Percentiles rank a stretch among this genome's conserved stretches.
phyloP scores from a whole-genome alignment of 2,888 invertebrate genomes.

The Lomographa bimaculata region DNA sequence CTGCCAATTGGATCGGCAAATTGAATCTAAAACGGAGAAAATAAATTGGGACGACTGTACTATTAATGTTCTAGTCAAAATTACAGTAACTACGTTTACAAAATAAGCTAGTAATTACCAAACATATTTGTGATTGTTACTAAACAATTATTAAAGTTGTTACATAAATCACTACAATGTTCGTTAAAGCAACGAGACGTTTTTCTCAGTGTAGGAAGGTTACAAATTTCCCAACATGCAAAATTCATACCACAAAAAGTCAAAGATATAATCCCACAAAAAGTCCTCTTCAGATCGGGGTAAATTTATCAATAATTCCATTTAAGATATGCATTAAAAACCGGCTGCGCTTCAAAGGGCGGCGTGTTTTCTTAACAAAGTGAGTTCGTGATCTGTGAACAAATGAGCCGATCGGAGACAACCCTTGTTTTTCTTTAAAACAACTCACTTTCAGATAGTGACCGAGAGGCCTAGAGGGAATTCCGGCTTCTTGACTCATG shows the following conservation, averaged over 20 bases:
- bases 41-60: no score
- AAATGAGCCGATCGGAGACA: constrained; percentile 64
- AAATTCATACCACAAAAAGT: constrained; percentile 28
- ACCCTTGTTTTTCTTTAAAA: constrained; percentile 78
- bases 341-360: constrained; percentile 70
- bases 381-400: constrained; percentile 71
- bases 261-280: constrained; percentile 57
- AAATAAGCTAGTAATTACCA: no score
- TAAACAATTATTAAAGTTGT: no score
- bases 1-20: no score
- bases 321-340: constrained; percentile 80
- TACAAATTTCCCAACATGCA: constrained; percentile 3
- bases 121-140: no score
- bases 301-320: constrained; percentile 73
- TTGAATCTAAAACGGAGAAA: no score
- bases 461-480: constrained; percentile 52
- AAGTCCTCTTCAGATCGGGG: constrained; percentile 45
- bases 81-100: no score
- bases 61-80: no score
- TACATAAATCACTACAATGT: no score
- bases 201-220: no score
- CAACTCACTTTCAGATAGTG: constrained; percentile 69
- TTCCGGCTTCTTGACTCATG: constrained; percentile 40
- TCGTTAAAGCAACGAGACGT: no score
- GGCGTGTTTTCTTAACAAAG: constrained; percentile 79